These are phyloP conservation scores for Takifugu flavidus DNA, from an alignment of 2,113 vertebrate genomes.

Conservation along the genomic window DNA sequence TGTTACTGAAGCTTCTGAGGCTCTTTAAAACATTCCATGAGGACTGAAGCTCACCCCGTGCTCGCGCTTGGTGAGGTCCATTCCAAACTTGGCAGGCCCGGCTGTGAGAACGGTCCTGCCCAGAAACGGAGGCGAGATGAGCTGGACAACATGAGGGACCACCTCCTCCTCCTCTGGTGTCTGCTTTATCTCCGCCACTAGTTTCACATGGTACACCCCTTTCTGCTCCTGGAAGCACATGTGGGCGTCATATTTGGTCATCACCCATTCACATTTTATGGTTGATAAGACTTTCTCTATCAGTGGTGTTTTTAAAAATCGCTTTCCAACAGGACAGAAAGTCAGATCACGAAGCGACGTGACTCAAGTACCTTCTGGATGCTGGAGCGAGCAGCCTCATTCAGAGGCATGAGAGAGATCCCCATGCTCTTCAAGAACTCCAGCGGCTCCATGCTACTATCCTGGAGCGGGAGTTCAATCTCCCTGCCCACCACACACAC, in stretches of 20 bases:
- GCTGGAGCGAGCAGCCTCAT: conserved; percentile 36
- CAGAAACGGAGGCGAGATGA: conserved; percentile 79
- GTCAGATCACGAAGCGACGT: background rate
- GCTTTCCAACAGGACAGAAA: too few relatives aligned
- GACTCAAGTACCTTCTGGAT: conserved; percentile 36
- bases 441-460: conserved; percentile 73
- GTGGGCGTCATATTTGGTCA: background rate
- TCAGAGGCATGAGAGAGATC: conserved; percentile 75
- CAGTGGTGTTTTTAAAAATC: too few relatives aligned
- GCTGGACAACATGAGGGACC: conserved; percentile 72
- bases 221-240: conserved; percentile 54
- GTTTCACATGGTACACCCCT: conserved; percentile 72
- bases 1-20: background rate
- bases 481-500: conserved; percentile 51
- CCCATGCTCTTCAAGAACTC: conserved; percentile 82
- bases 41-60: conserved; percentile 68
- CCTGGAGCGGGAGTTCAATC: conserved; percentile 75
- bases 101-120: conserved; percentile 75
- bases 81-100: conserved; percentile 79
- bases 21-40: background rate
- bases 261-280: background rate
- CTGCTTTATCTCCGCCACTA: conserved; percentile 76
- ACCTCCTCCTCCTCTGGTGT: conserved; percentile 65
- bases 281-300: background rate
- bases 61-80: conserved; percentile 78